Conservation (phyloP, 2,888 invertebrate genomes). For the Drosophila aldrichi region DNA sequence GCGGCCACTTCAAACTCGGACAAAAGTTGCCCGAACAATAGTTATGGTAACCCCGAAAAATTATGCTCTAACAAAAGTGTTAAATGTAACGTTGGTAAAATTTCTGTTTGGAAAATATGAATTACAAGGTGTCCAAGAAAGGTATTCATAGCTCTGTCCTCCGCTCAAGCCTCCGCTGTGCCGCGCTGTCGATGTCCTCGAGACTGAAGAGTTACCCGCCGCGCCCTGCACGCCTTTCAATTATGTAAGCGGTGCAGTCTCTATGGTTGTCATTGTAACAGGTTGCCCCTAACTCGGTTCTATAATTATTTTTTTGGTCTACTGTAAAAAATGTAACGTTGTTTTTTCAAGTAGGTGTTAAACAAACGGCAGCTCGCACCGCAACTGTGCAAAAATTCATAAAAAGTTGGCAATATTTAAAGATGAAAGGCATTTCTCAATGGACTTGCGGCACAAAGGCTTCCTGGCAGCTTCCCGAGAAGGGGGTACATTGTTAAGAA, state of each 20-base stretch:
- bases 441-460: constrained; percentile 19
- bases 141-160: constrained; percentile 15
- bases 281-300: constrained; percentile 36
- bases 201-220: constrained; percentile 62
- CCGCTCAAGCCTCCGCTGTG: constrained; percentile 51
- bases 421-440: constrained; percentile 15
- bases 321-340: constrained; percentile 55
- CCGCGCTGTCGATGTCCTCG: constrained; percentile 43
- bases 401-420: constrained; percentile 3
- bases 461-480: constrained; percentile 13
- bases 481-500: constrained; percentile 1
- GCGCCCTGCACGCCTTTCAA: constrained; percentile 46
- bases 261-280: constrained; percentile 45
- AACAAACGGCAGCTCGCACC: constrained; percentile 72
- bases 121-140: constrained; percentile 61
- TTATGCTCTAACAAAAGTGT: constrained; percentile 75
- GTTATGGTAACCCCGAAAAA: constrained; percentile 57
- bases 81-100: constrained; percentile 68
- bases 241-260: constrained; percentile 48
- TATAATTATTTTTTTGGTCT: constrained; percentile 20
- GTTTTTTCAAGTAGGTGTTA: constrained; percentile 65
- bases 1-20: constrained; percentile 68
- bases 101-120: constrained; percentile 79
- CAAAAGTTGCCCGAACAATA: constrained; percentile 47
- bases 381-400: constrained; percentile 65